Conservation (phyloP, 2,888 invertebrate species). For the Acrobasis consociella region DNA sequence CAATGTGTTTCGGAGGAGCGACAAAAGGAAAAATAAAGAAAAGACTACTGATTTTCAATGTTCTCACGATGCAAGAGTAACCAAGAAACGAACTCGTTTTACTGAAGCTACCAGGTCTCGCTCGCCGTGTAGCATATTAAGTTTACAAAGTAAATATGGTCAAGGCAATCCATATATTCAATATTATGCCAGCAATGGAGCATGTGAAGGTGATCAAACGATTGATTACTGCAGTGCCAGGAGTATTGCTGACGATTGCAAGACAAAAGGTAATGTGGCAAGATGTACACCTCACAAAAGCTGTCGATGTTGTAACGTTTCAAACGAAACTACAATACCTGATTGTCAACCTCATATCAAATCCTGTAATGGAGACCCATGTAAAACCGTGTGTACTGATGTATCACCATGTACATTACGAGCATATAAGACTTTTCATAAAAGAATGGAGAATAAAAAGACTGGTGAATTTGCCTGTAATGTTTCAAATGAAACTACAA, state of each 20-base stretch:
- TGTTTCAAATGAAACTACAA: background rate
- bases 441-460: background rate
- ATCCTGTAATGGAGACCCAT: background rate
- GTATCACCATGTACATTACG: background rate
- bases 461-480: background rate
- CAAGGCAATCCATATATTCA: slow-evolving; percentile 26
- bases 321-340: no score
- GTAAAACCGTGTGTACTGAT: background rate
- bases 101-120: background rate
- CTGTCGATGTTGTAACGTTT: background rate
- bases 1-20: background rate
- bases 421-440: background rate
- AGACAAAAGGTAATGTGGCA: slow-evolving; percentile 11
- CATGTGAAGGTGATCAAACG: no score
- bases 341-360: background rate
- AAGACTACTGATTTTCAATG: background rate
- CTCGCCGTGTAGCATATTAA: slow-evolving; percentile 34
- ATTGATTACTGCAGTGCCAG: no score
- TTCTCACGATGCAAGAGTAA: background rate
- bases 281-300: background rate
- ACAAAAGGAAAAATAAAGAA: background rate
- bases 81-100: slow-evolving; percentile 1
- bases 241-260: no score
- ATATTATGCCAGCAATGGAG: slow-evolving; percentile 23
- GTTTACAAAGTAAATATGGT: slow-evolving; percentile 35